A percentile compares a stretch with the other conserved stretches of the same genome.
These are phyloP conservation scores for Perithous albicinctus DNA, from an alignment of 2,888 invertebrate genomes.

Conservation along the genomic window DNA sequence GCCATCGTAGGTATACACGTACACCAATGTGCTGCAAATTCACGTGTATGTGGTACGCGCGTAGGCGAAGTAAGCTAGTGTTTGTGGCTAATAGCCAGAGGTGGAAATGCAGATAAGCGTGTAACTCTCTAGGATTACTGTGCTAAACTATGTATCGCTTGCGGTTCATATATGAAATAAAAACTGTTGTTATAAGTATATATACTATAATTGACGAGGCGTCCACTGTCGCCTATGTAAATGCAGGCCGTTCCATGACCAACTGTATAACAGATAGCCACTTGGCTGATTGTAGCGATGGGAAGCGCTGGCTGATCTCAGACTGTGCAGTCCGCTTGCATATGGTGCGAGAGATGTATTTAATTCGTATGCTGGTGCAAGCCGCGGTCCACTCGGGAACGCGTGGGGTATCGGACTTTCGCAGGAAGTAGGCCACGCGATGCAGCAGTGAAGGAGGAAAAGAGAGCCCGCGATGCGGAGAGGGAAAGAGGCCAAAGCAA, in stretches of 20 bases:
- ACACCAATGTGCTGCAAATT: neutral
- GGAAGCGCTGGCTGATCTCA: conserved; percentile 35
- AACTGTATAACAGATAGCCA: conserved; percentile 68
- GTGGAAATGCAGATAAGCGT: conserved; percentile 44
- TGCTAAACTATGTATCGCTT: conserved; percentile 2
- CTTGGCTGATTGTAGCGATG: conserved; percentile 63
- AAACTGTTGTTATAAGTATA: conserved; percentile 11
- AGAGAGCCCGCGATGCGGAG: conserved; percentile 37
- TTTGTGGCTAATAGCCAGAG: conserved; percentile 33
- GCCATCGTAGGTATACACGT: neutral
- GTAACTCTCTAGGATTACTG: conserved; percentile 3
- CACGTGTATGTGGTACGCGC: conserved; percentile 11
- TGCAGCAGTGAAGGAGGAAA: conserved; percentile 45
- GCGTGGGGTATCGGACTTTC: conserved; percentile 61
- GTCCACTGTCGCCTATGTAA: conserved; percentile 54
- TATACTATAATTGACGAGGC: conserved; percentile 44
- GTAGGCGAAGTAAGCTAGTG: conserved; percentile 38
- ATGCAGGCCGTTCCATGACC: conserved; percentile 62
- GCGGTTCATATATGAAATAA: neutral
- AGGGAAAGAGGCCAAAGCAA: conserved; percentile 5
- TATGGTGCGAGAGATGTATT: conserved; percentile 65
- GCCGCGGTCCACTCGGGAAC: conserved; percentile 41
- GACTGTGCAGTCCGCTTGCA: conserved; percentile 35
- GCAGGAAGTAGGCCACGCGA: conserved; percentile 69
- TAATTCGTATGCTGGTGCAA: conserved; percentile 66